A percentile compares a stretch with the other conserved stretches of the same genome.
Evolutionary conservation across 2,888 invertebrate genomes (phyloP).

Genomic region (Venustoraphidia nigricollis): DNA sequence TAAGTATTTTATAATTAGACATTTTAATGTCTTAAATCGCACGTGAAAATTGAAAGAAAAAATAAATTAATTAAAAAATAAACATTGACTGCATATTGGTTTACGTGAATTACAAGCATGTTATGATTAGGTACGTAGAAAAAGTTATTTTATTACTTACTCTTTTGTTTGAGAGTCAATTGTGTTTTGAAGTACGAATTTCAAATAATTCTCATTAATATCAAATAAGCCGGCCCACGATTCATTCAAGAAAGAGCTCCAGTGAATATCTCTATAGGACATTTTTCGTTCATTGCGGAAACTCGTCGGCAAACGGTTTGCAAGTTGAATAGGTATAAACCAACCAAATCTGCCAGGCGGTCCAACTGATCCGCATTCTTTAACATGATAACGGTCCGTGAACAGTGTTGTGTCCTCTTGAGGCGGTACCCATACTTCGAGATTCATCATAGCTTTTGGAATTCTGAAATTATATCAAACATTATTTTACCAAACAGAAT

Average conservation of each 20-base stretch:
- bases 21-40: too few species aligned
- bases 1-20: too few species aligned
- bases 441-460: slow-evolving; percentile 40
- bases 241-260: slow-evolving; percentile 35
- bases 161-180: slow-evolving; percentile 17
- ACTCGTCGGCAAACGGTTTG: slow-evolving; percentile 15
- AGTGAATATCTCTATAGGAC: slow-evolving; percentile 22
- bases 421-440: slow-evolving; percentile 55
- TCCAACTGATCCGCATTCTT: slow-evolving; percentile 35
- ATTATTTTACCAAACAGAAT: too few species aligned
- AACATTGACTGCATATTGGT: too few species aligned
- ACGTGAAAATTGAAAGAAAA: too few species aligned
- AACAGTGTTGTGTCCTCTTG: slow-evolving; percentile 36
- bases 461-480: slow-evolving; percentile 19
- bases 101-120: too few species aligned
- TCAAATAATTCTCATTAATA: slow-evolving; percentile 19
- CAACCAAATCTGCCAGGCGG: slow-evolving; percentile 46
- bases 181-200: slow-evolving; percentile 20
- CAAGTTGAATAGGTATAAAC: slow-evolving; percentile 38
- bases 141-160: slow-evolving; percentile 11
- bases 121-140: too few species aligned
- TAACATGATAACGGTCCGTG: slow-evolving; percentile 24
- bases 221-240: slow-evolving; percentile 33
- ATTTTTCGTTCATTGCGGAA: too few species aligned
- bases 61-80: too few species aligned